Conservation (phyloP, 2,797 vertebrate genomes). For the Varecia variegata region DNA sequence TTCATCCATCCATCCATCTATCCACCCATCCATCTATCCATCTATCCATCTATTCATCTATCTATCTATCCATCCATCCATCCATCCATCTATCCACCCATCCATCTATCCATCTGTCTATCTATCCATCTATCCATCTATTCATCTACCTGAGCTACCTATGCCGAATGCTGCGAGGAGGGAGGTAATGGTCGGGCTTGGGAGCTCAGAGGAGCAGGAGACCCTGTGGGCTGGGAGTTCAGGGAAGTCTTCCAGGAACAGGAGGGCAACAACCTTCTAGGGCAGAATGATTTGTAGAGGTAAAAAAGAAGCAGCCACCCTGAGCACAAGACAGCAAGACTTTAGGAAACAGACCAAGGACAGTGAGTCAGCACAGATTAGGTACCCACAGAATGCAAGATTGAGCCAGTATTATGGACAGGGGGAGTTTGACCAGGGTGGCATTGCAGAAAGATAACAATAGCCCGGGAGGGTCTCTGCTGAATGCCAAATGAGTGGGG, state of each 20-base stretch:
- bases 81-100: not conserved
- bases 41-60: not conserved
- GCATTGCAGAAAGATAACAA: not conserved
- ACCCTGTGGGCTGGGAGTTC: not conserved
- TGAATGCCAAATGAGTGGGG: too few relatives aligned
- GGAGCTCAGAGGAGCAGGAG: not conserved
- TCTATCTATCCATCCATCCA: not conserved
- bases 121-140: too few relatives aligned
- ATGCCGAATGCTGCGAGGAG: not conserved
- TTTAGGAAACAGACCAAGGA: not conserved
- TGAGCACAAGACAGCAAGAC: not conserved
- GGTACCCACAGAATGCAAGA: fast-evolving
- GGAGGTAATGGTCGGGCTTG: not conserved
- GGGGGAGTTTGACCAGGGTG: not conserved
- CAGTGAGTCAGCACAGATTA: not conserved
- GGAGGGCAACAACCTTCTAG: not conserved
- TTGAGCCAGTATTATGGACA: not conserved
- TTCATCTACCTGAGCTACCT: not conserved
- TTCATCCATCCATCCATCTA: not conserved
- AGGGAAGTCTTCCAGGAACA: not conserved
- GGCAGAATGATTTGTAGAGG: not conserved
- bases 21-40: not conserved
- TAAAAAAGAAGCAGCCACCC: not conserved
- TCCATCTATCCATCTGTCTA: not conserved
- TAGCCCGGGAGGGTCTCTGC: not conserved